Evolutionary conservation across 2,113 vertebrate species (phyloP).

Genomic region (Zootoca vivipara): DNA sequence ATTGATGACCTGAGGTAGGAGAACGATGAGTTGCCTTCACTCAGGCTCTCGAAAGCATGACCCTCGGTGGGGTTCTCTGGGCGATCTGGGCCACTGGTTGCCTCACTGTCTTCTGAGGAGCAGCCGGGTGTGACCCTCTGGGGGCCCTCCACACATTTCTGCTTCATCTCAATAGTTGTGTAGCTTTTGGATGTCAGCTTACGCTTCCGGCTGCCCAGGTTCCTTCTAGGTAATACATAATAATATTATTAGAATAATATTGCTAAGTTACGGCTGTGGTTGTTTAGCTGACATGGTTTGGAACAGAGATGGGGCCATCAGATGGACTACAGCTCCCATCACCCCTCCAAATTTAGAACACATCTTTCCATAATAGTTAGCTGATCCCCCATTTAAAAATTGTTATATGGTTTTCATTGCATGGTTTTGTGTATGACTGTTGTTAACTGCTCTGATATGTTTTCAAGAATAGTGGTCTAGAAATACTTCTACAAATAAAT

Average conservation of each 20-base stretch:
- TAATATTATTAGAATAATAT: no score
- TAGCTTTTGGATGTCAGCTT: conserved; percentile 85
- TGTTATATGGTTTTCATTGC: no score
- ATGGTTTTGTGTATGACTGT: no score
- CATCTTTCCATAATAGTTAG: no score
- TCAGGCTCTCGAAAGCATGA: conserved; percentile 88
- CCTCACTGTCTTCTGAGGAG: conserved; percentile 73
- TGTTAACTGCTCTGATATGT: no score
- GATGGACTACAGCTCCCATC: no score
- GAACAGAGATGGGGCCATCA: not conserved
- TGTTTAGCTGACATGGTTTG: no score
- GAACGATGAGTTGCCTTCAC: conserved; percentile 84
- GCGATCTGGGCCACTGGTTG: conserved; percentile 52
- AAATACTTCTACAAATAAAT: no score
- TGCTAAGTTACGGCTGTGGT: not conserved
- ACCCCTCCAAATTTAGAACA: no score
- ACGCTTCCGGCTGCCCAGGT: conserved; percentile 91
- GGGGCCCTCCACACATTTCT: conserved; percentile 60
- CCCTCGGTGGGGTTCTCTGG: conserved; percentile 76
- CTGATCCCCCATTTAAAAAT: no score
- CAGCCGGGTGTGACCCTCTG: not conserved
- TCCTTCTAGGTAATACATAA: conserved; percentile 67
- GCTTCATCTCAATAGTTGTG: conserved; percentile 74
- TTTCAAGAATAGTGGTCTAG: no score
- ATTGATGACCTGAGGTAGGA: conserved; percentile 95